Percentiles rank a stretch among this genome's conserved stretches.
These are phyloP conservation scores for Agrotis exclamationis DNA, from an alignment of 2,888 invertebrate species.

Conservation along the genomic window DNA sequence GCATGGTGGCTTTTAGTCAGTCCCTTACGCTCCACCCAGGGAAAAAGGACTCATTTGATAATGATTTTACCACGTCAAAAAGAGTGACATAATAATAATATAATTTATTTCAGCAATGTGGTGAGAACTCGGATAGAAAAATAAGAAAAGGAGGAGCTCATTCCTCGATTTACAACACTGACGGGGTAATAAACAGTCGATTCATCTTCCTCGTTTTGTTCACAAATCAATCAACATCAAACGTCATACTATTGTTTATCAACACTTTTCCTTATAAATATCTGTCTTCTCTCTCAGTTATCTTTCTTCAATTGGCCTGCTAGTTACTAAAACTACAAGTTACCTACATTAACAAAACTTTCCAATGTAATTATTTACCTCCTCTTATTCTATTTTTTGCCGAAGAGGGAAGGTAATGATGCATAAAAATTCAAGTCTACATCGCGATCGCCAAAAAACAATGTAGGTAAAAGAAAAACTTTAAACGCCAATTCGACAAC, in stretches of 20 bases:
- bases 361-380: conserved; percentile 1
- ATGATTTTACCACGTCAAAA: no score
- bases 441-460: not conserved
- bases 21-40: no score
- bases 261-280: not conserved
- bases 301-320: no score
- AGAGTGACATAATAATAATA: no score
- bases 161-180: not conserved
- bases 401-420: not conserved
- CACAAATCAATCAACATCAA: conserved; percentile 26
- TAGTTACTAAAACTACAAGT: not conserved
- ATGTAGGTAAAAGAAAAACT: not conserved
- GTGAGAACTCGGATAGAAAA: no score
- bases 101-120: no score
- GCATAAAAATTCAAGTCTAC: not conserved
- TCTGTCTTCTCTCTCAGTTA: not conserved
- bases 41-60: no score
- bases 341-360: conserved; percentile 19
- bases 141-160: no score
- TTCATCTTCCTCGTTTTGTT: not conserved
- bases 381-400: not conserved
- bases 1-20: no score
- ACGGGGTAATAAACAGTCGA: conserved; percentile 4
- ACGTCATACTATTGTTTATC: conserved; percentile 1
- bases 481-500: not conserved